Evolutionary conservation across 2,113 vertebrate genomes (phyloP), one percentile per base, ranked within the genome.

Genomic region (Podiceps cristatus): DNA sequence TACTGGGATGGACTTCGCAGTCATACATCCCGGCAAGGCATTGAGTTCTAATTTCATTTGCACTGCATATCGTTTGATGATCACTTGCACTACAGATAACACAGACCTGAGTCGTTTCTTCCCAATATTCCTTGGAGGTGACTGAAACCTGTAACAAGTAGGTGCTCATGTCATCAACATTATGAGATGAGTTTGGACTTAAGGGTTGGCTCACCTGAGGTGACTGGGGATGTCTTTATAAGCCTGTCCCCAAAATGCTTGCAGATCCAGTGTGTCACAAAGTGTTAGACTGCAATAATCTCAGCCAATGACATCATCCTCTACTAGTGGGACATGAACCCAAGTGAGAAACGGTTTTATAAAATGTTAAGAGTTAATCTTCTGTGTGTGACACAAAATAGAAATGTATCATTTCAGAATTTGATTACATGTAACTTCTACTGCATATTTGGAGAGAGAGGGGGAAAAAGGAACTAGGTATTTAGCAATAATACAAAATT

Each of bases 381-480:
- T 75, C 18, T 86, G 2, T 55, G 44, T 67, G 20, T 87, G 42
- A 78, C 28, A 63, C 3, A 4, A 58, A 2, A 37, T 53, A 77
- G 13, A 90, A 90, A 63, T 47, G 78, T 28, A 50, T 7, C 12
- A 63, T 42, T 33, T 75, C 31, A 60, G 13, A 67, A 55, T 24
- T 11, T 88, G 17, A 17, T 77, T 67, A 49, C 12, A 31, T 6
- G 24, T 16, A 78, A 49, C 18, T 85, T 85, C 35, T 37, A 29
- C 10, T 50, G 5, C 13, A 10, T 50, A 64, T 85, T 45, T 76
- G 18, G 6, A 59, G 20, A 18, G 13, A 40, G 28, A 27, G 9
- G 5, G 12, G 15, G 7, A 8, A 28, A 31, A n/a, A 15, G 1
- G 11, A 80, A 18, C 5, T 27, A 53, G 2, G 1, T 13, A 88